Conservation (phyloP, 2,113 vertebrate species). For the Otis tarda region DNA sequence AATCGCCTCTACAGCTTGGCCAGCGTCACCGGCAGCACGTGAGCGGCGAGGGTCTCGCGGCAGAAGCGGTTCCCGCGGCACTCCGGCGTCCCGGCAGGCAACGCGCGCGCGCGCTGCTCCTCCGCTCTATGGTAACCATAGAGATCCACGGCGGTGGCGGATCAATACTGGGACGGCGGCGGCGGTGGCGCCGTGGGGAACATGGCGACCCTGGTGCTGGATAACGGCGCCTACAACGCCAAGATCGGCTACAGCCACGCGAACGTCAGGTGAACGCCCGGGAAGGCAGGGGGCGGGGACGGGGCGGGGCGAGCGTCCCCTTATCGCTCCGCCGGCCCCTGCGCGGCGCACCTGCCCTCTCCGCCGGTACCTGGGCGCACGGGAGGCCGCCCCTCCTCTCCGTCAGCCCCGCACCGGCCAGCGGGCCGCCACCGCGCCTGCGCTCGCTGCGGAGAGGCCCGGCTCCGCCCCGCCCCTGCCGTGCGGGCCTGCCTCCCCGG, state of each 20-base stretch:
- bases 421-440: neutral
- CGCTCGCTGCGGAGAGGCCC: neutral
- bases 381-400: no score
- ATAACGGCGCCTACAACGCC: slow-evolving; percentile 93
- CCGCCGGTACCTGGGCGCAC: neutral
- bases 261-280: slow-evolving; percentile 82
- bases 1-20: neutral
- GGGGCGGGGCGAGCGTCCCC: neutral
- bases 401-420: neutral
- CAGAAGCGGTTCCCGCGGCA: neutral
- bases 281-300: neutral
- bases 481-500: neutral
- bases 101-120: neutral
- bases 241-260: slow-evolving; percentile 94
- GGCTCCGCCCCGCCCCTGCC: neutral
- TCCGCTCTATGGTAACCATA: slow-evolving; percentile 36
- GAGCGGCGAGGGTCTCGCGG: neutral
- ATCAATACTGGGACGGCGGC: slow-evolving; percentile 41
- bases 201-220: slow-evolving; percentile 92
- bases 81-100: neutral
- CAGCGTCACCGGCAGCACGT: accelerated
- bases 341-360: neutral
- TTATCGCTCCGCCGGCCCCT: neutral
- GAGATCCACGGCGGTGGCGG: slow-evolving; percentile 15
- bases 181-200: slow-evolving; percentile 39